Conservation (phyloP, 2,797 vertebrate genomes). For the Enteromius viviparus region DNA sequence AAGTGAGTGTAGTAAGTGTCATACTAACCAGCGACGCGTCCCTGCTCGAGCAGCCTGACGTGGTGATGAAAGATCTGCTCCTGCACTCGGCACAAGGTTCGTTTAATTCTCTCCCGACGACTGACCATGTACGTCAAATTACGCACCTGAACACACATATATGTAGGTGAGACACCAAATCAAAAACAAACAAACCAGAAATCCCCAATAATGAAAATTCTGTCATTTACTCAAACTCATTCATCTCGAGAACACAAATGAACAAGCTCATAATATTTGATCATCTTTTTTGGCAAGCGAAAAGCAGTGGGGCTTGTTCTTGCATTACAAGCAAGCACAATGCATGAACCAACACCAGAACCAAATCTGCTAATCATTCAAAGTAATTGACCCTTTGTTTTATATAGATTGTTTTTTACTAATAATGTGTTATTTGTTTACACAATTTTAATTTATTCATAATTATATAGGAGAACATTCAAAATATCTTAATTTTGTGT, state of each 20-base stretch:
- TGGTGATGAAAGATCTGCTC: slow-evolving; percentile 96
- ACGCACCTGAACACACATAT: slow-evolving; percentile 41
- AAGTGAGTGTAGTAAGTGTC: background rate
- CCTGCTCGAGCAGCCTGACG: slow-evolving; percentile 85
- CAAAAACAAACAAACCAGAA: background rate
- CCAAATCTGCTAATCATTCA: background rate
- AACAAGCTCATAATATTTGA: background rate
- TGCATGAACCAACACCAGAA: background rate
- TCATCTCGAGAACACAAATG: background rate
- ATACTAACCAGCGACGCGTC: slow-evolving; percentile 85
- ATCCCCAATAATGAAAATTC: background rate
- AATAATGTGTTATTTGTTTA: background rate
- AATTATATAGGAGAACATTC: background rate
- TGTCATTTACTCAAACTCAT: background rate
- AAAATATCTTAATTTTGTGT: background rate
- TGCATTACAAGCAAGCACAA: background rate
- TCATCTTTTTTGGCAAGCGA: background rate
- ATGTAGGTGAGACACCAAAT: background rate
- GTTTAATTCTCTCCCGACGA: slow-evolving; percentile 95
- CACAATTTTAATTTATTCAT: background rate
- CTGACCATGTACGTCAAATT: slow-evolving; percentile 97
- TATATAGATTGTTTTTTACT: background rate
- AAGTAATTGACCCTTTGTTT: background rate
- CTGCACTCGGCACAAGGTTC: slow-evolving; percentile 91
- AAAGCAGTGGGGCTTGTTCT: background rate